Conservation (phyloP, 2,888 invertebrate species). For the Oscheius myriophilus region DNA sequence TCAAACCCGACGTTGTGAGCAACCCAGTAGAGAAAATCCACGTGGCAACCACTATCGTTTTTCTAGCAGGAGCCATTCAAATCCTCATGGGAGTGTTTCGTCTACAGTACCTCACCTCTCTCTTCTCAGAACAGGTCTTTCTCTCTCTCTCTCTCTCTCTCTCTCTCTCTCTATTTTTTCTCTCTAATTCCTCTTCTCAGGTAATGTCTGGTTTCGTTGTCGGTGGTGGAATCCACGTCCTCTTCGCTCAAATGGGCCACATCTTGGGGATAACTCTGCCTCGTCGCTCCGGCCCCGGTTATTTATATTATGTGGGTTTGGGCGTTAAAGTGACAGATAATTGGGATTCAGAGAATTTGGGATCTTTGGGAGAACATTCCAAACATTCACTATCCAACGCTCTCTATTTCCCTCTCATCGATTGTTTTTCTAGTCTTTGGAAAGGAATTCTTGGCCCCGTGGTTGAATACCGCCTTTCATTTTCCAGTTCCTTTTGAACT, state of each 20-base stretch:
- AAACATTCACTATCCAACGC: constrained; percentile 54
- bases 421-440: constrained; percentile 60
- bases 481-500: constrained; percentile 68
- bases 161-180: not conserved
- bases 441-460: constrained; percentile 63
- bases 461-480: constrained; percentile 65
- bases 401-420: constrained; percentile 61
- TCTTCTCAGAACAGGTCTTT: constrained; percentile 67
- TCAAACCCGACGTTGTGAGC: constrained; percentile 33
- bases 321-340: not conserved
- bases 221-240: constrained; percentile 68
- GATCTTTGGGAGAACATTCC: constrained; percentile 55
- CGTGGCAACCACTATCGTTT: constrained; percentile 67
- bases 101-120: constrained; percentile 64
- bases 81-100: constrained; percentile 67
- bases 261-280: constrained; percentile 64
- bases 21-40: constrained; percentile 58
- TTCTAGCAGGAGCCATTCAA: constrained; percentile 63
- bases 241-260: constrained; percentile 68
- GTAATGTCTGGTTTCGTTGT: constrained; percentile 69
- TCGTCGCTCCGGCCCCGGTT: constrained; percentile 61
- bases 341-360: constrained; percentile 51
- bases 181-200: not conserved
- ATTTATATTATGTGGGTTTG: constrained; percentile 60
- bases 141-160: no score